Evolutionary conservation across 2,113 vertebrate genomes (phyloP), one percentile per base, ranked within the genome.

Genomic region (Lycocorax pyrrhopterus): DNA sequence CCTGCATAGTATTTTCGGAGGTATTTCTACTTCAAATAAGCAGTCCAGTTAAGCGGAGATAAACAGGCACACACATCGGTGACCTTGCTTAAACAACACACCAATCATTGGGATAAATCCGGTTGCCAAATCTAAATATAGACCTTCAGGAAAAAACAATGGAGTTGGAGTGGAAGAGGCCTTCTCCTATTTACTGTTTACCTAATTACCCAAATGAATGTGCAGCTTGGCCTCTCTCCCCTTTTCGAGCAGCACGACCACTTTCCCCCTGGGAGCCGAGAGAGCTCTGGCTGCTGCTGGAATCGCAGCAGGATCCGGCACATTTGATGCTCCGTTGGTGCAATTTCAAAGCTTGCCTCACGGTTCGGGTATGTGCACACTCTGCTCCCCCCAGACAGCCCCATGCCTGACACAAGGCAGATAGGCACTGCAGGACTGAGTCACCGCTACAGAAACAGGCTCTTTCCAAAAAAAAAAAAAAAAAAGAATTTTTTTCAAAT

Each of bases 281-380:
- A 18, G 64, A 84, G 93, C 91, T 84, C 86, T 89, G 94, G 75
- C 87, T 87, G 84, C 76, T 60, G n/a, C 89, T 83, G 90, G 93
- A 89, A 88, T 58, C 19, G 0, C 94, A 69, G 89, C n/a, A 1
- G 29, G 91, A 93, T 72, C 90, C 84, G 23, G 90, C 89, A 72
- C 88, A 87, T 67, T 78, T 12, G 91, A 95, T 87, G 89, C 91
- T 97, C 47, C 5, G 72, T 95, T 93, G 93, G 96, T 87, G 96
- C 91, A 30, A 74, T 92, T 97, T 97, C 92, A 97, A 96, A 69
- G 73, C 91, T 97, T 97, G 94, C 90, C 92, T 98, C 97, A 97
- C 19, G 33, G 30, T 83, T 97, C 81, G 94, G 91, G 95, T 97
- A 98, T 98, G 97, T 33, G 51, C 30, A 30, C 52, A 58, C 87